phyloP scores from a whole-genome alignment of 2,888 invertebrate genomes.

The Drosophila birchii region DNA sequence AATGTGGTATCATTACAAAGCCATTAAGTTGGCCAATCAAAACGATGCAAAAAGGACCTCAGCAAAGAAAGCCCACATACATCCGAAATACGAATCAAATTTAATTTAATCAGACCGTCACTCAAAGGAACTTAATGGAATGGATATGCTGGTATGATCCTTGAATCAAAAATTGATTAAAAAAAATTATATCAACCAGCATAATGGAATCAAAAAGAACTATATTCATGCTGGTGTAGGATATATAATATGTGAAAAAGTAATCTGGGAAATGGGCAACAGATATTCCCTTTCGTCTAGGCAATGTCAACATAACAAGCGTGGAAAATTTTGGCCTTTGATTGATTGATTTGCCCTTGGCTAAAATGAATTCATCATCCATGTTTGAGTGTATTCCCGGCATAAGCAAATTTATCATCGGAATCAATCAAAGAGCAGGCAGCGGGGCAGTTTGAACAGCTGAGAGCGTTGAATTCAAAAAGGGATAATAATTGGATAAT shows the following conservation, averaged over 20 bases:
- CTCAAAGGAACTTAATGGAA: constrained; percentile 20
- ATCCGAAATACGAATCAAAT: constrained; percentile 27
- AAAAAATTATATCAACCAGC: constrained; percentile 8
- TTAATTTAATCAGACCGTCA: constrained; percentile 56
- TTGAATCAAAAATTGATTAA: constrained; percentile 16
- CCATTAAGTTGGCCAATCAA: constrained; percentile 70
- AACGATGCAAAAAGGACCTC: constrained; percentile 54
- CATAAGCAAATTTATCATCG: constrained; percentile 39
- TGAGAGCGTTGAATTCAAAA: constrained; percentile 32
- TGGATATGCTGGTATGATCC: constrained; percentile 18
- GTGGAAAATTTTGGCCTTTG: constrained; percentile 45
- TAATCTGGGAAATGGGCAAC: constrained; percentile 6
- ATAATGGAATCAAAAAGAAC: not conserved
- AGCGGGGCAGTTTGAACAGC: constrained; percentile 40
- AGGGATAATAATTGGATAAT: constrained; percentile 39
- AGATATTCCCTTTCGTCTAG: not conserved
- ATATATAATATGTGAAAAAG: constrained; percentile 47
- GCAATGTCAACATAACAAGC: constrained; percentile 40
- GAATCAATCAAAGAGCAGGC: constrained; percentile 8
- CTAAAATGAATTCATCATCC: constrained; percentile 65
- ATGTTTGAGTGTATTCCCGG: constrained; percentile 44
- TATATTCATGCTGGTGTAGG: constrained; percentile 47
- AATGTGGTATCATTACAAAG: constrained; percentile 63
- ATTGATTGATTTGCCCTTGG: constrained; percentile 68
- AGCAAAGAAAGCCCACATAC: constrained; percentile 29